phyloP scores from a whole-genome alignment of 2,113 vertebrate genomes.

The Cyprinodon tularosa region DNA sequence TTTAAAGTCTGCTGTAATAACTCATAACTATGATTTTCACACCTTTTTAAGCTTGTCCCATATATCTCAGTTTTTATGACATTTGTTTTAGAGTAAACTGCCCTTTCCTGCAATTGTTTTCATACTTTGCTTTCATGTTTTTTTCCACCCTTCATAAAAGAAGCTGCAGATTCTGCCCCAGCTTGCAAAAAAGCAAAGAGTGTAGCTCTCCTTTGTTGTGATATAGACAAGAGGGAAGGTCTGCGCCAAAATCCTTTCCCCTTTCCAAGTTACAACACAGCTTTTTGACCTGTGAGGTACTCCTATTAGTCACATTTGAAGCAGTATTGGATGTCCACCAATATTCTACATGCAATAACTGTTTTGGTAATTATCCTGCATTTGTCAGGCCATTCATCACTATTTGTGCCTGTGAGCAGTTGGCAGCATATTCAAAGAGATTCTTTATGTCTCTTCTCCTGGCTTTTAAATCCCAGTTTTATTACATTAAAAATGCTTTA shows the following conservation, averaged over 20 bases:
- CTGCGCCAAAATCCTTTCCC: constrained; percentile 19
- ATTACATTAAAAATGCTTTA: background rate
- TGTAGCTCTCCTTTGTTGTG: constrained; percentile 14
- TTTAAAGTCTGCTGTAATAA: background rate
- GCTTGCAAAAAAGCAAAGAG: constrained; percentile 22
- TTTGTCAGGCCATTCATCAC: constrained; percentile 39
- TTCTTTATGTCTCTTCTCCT: background rate
- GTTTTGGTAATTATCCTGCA: constrained; percentile 16
- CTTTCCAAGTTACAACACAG: constrained; percentile 43
- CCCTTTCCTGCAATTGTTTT: constrained; percentile 14
- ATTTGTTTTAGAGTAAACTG: constrained; percentile 18
- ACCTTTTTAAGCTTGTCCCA: background rate
- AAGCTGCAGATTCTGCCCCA: constrained; percentile 14
- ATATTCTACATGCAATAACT: constrained; percentile 1
- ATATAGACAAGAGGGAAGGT: constrained; percentile 29
- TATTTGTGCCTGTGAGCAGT: constrained; percentile 32
- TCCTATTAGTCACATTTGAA: constrained; percentile 1
- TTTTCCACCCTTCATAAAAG: background rate
- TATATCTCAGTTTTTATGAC: constrained; percentile 2
- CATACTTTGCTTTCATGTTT: constrained; percentile 13
- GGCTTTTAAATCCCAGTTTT: constrained; percentile 10
- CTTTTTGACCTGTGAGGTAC: constrained; percentile 13
- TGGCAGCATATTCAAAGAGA: constrained; percentile 42
- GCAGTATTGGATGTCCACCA: constrained; percentile 26
- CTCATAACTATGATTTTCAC: background rate